Evolutionary conservation across 2,797 vertebrate genomes (phyloP).

Genomic region (Cyclura pinguis): DNA sequence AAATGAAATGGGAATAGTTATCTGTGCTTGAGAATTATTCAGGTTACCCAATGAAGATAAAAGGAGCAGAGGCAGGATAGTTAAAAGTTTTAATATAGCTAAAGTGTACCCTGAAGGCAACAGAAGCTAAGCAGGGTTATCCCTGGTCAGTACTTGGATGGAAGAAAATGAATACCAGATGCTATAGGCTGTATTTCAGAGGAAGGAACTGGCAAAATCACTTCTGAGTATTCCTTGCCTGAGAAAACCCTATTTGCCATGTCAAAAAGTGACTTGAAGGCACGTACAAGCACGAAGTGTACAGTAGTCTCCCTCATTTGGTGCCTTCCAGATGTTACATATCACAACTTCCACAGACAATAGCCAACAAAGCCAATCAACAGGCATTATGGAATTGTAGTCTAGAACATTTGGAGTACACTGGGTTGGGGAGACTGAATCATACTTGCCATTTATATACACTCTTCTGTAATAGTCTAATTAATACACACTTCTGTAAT

Average conservation of each 20-base stretch:
- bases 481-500: not conserved
- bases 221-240: no score
- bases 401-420: not conserved
- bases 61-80: not conserved
- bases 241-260: no score
- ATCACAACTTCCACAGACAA: not conserved
- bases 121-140: no score
- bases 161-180: no score
- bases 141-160: no score
- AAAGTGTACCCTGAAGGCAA: not conserved
- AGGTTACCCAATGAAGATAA: not conserved
- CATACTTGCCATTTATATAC: not conserved
- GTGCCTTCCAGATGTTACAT: not conserved
- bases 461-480: no score
- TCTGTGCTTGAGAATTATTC: conserved; percentile 5
- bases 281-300: no score
- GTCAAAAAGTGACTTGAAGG: no score
- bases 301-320: not conserved
- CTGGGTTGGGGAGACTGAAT: no score
- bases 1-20: conserved; percentile 13
- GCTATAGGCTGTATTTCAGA: no score
- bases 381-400: not conserved
- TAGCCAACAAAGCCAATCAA: not conserved
- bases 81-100: not conserved
- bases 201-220: no score